These are phyloP conservation scores for Gymnothorax reevesii DNA, from an alignment of 2,797 vertebrate genomes.

Conservation along the genomic window DNA sequence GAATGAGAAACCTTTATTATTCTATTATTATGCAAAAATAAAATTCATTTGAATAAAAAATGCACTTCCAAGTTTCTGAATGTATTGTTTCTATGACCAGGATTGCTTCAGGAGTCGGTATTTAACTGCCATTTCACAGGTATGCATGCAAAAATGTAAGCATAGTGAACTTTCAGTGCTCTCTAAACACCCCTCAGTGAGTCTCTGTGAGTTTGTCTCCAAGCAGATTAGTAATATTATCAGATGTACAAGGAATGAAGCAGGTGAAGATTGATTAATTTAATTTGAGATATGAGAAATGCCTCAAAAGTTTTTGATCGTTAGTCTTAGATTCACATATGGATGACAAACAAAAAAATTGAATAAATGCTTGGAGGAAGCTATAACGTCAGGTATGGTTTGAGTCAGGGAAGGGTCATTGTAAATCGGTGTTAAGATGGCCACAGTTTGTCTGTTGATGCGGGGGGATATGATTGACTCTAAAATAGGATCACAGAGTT, in stretches of 20 bases:
- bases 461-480: too few species aligned
- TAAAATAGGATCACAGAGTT: too few species aligned
- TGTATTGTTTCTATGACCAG: background rate
- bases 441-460: too few species aligned
- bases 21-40: background rate
- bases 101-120: background rate
- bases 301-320: background rate
- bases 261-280: background rate
- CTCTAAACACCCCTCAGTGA: background rate
- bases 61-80: background rate
- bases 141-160: background rate
- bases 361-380: too few species aligned
- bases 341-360: too few species aligned
- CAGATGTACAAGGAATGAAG: background rate
- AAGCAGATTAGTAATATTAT: background rate
- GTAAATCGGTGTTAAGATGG: too few species aligned
- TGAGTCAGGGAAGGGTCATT: too few species aligned
- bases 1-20: background rate
- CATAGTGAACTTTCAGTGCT: background rate
- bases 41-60: conserved; percentile 1
- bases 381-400: too few species aligned
- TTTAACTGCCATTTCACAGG: background rate
- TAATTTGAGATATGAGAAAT: background rate
- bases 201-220: background rate
- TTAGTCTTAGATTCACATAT: background rate